Conservation (phyloP, 2,888 invertebrate genomes). For the Epinotia demarniana region DNA sequence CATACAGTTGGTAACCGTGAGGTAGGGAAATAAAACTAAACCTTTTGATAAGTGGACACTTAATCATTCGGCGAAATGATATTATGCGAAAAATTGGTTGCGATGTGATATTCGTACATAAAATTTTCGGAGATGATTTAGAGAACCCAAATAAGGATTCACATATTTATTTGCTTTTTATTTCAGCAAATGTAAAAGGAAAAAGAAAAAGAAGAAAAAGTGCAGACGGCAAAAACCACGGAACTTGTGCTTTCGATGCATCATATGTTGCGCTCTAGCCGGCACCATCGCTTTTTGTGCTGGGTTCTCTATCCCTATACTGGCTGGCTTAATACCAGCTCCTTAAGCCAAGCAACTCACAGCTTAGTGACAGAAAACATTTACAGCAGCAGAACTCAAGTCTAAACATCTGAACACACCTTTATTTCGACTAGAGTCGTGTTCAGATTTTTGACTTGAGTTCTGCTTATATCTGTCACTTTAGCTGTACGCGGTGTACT, state of each 20-base stretch:
- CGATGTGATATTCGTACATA: no score
- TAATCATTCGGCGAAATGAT: no score
- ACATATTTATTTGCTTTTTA: background rate
- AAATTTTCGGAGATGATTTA: no score
- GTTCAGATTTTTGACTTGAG: background rate
- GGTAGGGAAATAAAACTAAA: no score
- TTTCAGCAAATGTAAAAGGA: background rate
- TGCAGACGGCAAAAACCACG: background rate
- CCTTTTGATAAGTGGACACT: no score
- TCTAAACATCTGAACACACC: background rate
- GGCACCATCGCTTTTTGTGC: background rate
- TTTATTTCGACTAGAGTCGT: background rate
- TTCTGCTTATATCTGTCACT: background rate
- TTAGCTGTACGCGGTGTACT: no score
- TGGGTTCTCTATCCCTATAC: background rate
- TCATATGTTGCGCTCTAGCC: background rate
- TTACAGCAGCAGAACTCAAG: background rate
- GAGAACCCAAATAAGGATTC: no score
- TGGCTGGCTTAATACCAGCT: background rate
- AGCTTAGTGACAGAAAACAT: background rate
- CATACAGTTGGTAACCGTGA: no score
- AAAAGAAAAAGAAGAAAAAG: background rate
- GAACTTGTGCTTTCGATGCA: constrained; percentile 16
- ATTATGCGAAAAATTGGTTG: no score
- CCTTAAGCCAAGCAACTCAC: background rate